Percentiles rank a stretch among this genome's conserved stretches.
Evolutionary conservation across 2,113 vertebrate genomes (phyloP).

Genomic region (Phrynosoma blainvillii): DNA sequence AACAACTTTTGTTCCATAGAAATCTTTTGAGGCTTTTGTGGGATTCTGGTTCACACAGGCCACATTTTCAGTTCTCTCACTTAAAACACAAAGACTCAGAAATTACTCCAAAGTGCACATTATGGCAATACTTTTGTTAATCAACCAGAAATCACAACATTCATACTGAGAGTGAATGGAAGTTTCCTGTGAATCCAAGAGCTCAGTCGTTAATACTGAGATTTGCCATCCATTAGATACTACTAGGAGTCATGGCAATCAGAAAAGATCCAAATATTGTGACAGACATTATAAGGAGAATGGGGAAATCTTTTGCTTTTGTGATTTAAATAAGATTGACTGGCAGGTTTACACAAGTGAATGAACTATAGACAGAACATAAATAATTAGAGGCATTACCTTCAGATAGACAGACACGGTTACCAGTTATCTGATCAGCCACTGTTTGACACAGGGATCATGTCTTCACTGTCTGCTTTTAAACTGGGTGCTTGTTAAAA

Average conservation of each 20-base stretch:
- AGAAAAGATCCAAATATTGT: constrained; percentile 8
- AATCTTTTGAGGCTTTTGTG: not conserved
- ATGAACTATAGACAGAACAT: not conserved
- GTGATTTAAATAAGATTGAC: not conserved
- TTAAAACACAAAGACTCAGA: not conserved
- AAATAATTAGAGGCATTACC: not conserved
- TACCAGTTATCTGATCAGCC: constrained; percentile 1
- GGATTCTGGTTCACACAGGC: not conserved
- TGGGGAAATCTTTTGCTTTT: not conserved
- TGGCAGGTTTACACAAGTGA: constrained; percentile 3
- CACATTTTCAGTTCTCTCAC: not conserved
- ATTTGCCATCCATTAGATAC: not conserved
- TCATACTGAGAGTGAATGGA: not conserved
- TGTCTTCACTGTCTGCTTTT: not conserved
- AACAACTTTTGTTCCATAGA: not conserved
- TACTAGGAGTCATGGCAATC: not conserved
- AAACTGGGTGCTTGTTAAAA: constrained; percentile 12
- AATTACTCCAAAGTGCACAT: too few relatives aligned
- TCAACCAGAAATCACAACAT: too few relatives aligned
- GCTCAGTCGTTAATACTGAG: not conserved
- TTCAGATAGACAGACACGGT: not conserved
- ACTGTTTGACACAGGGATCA: constrained; percentile 15
- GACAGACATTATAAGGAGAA: not conserved
- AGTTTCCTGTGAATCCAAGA: not conserved
- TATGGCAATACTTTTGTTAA: too few relatives aligned